Evolutionary conservation across 2,113 vertebrate species (phyloP), one percentile per base, ranked within the genome.

Genomic region (Phylloscopus trochilus): DNA sequence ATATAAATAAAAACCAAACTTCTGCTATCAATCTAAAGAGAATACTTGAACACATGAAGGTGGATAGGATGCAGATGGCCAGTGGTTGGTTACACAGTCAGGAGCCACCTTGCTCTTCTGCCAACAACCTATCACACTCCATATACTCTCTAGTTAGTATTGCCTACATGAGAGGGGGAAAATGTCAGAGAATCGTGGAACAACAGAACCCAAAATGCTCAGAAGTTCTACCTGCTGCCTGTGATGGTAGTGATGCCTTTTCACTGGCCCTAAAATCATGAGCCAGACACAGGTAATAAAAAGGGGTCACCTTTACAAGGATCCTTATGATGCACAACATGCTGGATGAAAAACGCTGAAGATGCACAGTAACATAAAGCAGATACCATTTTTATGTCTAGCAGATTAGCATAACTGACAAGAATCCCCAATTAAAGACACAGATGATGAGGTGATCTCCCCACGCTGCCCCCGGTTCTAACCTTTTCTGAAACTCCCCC

Each of bases 341-440:
- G 19, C 19, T n/a, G 22, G 41, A 64, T 4, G 28, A 41, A 56
- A 64, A 47, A 30, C 0, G 0, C 19, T 0, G 1, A 55, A n/a
- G 41, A n/a, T 28, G 19, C 49, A 64, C 23, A 55, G 1, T 10
- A 64, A 84, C 8, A 44, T 7, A n/a, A 47, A 23, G 19, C 0
- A 0, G 24, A 66, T 7, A 41, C n/a, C 41, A 66, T 41, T 56
- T 49, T 19, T 7, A 19, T 13, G 6, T 16, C 47, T 10, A 30
- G n/a, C n/a, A 66, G 66, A 30, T 56, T 1, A 56, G 28, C 12
- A 41, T 13, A 41, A 56, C 24, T 28, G 44, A 56, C 30, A 66
- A 56, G 35, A 56, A 56, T 13, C 8, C 30, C 28, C 27, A 46
- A 0, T 22, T 46, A 33, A 14, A 63, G 28, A 83, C 39, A 83